Percentiles rank a stretch among this genome's conserved stretches.
These are phyloP conservation scores for Zosterops hypoxanthus DNA, from an alignment of 2,113 vertebrate species.

Conservation along the genomic window DNA sequence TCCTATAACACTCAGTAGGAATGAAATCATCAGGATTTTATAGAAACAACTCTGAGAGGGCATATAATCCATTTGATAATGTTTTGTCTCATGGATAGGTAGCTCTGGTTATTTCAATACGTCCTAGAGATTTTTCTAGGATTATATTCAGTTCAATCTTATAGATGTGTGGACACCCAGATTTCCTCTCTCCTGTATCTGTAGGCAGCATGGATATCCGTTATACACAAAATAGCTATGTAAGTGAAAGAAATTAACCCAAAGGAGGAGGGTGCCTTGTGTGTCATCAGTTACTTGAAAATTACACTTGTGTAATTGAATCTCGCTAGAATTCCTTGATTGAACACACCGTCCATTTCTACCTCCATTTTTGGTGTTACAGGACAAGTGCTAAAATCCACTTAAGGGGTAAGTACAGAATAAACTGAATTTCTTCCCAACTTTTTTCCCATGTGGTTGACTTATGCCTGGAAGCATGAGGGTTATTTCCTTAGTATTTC, in stretches of 20 bases:
- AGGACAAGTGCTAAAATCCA: neutral
- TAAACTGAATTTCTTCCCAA: neutral
- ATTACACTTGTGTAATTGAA: neutral
- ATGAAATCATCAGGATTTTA: neutral
- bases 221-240: neutral
- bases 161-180: neutral
- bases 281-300: neutral
- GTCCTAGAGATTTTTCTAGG: neutral
- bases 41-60: neutral
- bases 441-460: neutral
- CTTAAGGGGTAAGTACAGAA: neutral
- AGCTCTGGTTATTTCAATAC: neutral
- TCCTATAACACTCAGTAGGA: neutral
- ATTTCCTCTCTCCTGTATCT: neutral
- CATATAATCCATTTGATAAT: neutral
- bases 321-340: neutral
- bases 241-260: neutral
- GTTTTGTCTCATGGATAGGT: neutral
- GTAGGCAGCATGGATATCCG: neutral
- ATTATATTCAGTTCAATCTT: neutral
- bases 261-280: neutral
- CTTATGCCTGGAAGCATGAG: neutral
- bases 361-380: neutral
- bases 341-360: neutral
- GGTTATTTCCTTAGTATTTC: constrained; percentile 11